Percentiles rank a stretch among this genome's conserved stretches.
Evolutionary conservation across 2,888 invertebrate genomes (phyloP).

Genomic region (Coenonympha arcania): DNA sequence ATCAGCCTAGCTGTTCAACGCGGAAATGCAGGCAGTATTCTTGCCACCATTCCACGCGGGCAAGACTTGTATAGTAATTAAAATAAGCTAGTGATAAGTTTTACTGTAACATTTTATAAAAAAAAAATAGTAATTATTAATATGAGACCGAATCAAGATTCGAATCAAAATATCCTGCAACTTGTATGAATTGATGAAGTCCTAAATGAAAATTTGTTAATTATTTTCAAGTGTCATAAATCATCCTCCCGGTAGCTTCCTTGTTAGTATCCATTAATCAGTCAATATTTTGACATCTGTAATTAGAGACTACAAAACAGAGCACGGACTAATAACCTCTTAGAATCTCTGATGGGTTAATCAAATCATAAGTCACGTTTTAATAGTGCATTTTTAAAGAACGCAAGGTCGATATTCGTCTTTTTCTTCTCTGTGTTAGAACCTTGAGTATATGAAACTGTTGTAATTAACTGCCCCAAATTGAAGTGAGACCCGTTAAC

Average conservation of each 20-base stretch:
- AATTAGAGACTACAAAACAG: neutral
- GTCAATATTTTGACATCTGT: neutral
- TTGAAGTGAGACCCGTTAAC: neutral
- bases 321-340: slow-evolving; percentile 1
- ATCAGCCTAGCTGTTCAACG: too few relatives aligned
- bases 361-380: slow-evolving; percentile 7
- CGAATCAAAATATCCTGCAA: too few relatives aligned
- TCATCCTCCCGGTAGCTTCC: neutral
- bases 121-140: too few relatives aligned
- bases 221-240: slow-evolving; percentile 1
- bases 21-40: too few relatives aligned
- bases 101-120: too few relatives aligned
- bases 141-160: too few relatives aligned
- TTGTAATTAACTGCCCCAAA: neutral
- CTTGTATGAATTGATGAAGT: neutral
- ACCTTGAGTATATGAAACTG: slow-evolving; percentile 3
- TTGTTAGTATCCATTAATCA: slow-evolving; percentile 9
- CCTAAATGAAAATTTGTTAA: neutral
- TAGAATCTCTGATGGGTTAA: slow-evolving; percentile 8
- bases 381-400: slow-evolving; percentile 8
- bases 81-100: too few relatives aligned
- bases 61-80: too few relatives aligned
- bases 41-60: too few relatives aligned
- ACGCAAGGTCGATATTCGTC: slow-evolving; percentile 10
- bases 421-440: slow-evolving; percentile 1